Base-by-base conservation (phyloP, 2,888 invertebrate genomes). In the Amphipoea lucens region DNA sequence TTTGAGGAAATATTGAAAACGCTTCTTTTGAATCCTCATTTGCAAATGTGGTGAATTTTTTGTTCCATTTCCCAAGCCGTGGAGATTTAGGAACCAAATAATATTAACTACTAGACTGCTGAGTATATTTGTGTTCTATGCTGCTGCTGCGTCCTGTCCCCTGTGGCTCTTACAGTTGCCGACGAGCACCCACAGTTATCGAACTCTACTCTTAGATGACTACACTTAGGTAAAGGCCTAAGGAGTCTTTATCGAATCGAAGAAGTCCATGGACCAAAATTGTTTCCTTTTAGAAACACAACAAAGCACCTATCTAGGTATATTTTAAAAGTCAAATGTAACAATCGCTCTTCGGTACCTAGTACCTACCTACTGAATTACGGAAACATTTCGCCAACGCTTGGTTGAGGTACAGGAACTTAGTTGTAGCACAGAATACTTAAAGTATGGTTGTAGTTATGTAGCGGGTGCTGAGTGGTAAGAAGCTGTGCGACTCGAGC, bases 401-500 rank as follows among this genome's bases (percentile, higher is more conserved):
- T 74, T 40, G 11, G 5, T 45, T 20, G 40, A 12, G 11, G 76
- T 12, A 48, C 14, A 62, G 20, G 48, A 23, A 57, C 45, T n/a
- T 1, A 23, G 62, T n/a, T 54, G 14, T 68, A 78, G 40, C 29
- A 29, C 29, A 29, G 29, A 29, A 29, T 29, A 29, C 29, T 29
- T 29, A 29, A 29, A 29, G 29, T 29, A 29, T 29, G 29, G 29
- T 29, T 29, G 14, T 68, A 78, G 40, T 17, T 76, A 70, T 51
- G 74, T 67, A 63, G 67, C 71, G 76, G n/a, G 17, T 68, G 65
- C 17, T 36, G 62, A 54, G 36, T 23, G 36, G 45, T 40, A 71
- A 76, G 78, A 66, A 70, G 69, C 65, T 76, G 66, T 54, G 42
- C 51, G 51, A 20, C 36, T 54, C 51, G 76, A 72, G 70, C 78